Base-by-base conservation (phyloP, 2,797 vertebrate species). In the Gallinago nigripennis region DNA sequence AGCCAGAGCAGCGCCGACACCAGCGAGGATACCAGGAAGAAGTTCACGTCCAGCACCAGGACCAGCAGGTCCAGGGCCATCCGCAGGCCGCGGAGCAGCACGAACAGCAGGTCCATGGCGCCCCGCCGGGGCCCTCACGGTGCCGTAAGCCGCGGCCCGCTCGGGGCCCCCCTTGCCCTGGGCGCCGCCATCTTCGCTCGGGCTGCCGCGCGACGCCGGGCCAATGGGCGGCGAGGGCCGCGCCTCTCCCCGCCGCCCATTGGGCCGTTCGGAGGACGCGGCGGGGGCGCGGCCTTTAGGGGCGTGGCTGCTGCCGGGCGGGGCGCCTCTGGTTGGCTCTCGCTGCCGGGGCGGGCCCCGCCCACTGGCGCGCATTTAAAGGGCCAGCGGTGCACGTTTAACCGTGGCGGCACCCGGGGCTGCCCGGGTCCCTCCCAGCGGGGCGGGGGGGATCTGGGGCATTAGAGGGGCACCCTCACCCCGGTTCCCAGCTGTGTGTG, bases 21-120 rank as follows among this genome's bases (percentile, higher is more conserved):
- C 60, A 99, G 72, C 14, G 98, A 98, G 92, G 98, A 99, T 48
- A 99, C 98, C 18, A 99, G 86, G 92, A 99, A 91, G 61, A 99
- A 99, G 91, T 99, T 99, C 65, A 99, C 58, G 91, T 99, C 99
- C 97, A 99, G 94, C 81, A 99, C 78, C 41, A 99, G 95, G 10
- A 98, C 76, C 87, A 98, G 83, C 85, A 98, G 69, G 50, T 98
- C 98, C 90, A 98, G 48, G 27, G 94, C 79, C 89, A 97, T 68
- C 56, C 96, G 97, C 89, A 98, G 82, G 18, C 97, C 97, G 58
- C 96, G 97, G 31, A 98, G 84, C 45, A 98, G 54, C 58, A 95
- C 28, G 65, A 97, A 92, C 60, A 98, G 66, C n/a, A 92, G 96
- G 80, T 98, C 98, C 98, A 98, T 98, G 89, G 72, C 12, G 12